phyloP scores from a whole-genome alignment of 2,888 invertebrate species.

The Nudaria mundana region DNA sequence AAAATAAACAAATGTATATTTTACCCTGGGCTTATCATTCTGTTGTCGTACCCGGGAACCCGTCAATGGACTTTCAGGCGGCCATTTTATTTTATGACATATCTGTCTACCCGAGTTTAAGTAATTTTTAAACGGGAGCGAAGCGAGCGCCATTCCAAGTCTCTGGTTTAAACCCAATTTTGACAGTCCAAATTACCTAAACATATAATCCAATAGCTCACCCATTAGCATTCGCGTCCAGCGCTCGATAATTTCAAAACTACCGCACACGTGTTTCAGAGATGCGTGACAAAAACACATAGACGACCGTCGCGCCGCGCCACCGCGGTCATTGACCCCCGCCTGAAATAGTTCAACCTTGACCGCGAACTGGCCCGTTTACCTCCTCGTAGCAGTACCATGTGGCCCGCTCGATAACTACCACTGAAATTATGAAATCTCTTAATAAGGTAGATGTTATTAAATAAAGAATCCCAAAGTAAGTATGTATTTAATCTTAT shows the following conservation, averaged over 20 bases:
- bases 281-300: constrained; percentile 57
- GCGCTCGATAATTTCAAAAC: constrained; percentile 20
- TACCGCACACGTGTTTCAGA: constrained; percentile 45
- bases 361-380: constrained; percentile 56
- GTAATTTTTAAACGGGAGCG: too few species aligned
- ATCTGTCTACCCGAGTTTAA: too few species aligned
- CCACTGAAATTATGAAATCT: neutral
- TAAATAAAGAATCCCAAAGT: neutral
- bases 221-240: constrained; percentile 23
- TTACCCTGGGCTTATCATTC: too few species aligned
- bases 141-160: too few species aligned
- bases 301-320: constrained; percentile 24
- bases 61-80: too few species aligned
- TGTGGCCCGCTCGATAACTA: constrained; percentile 2
- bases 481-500: too few species aligned
- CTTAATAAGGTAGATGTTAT: too few species aligned
- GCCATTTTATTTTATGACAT: too few species aligned
- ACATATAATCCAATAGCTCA: too few species aligned
- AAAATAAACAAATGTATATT: too few species aligned
- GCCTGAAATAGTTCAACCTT: constrained; percentile 70
- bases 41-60: too few species aligned
- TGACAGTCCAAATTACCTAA: neutral
- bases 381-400: constrained; percentile 11
- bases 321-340: constrained; percentile 52
- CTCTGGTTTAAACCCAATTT: too few species aligned